A percentile compares a stretch with the other conserved stretches of the same genome.
Evolutionary conservation across 1,140 invertebrate species (phyloP).

Genomic region (Drosophila athabasca): DNA sequence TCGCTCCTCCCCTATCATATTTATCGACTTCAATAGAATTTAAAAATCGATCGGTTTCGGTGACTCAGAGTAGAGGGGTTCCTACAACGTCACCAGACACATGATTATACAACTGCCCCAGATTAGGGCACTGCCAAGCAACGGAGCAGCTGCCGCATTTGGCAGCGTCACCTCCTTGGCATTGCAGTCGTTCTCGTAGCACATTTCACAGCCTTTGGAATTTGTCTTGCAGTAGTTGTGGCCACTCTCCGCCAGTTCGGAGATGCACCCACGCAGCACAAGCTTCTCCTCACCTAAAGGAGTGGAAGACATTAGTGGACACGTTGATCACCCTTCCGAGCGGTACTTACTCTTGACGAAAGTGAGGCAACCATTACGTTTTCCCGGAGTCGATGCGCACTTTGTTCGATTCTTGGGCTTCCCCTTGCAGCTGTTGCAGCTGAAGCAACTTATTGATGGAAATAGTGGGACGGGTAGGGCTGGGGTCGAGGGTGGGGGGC

Average conservation of each 20-base stretch:
- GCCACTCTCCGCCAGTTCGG: conserved; percentile 39
- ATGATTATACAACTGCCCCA: conserved; percentile 8
- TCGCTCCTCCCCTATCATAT: background rate
- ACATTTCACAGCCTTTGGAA: conserved; percentile 42
- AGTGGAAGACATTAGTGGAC: background rate
- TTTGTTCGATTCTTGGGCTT: background rate
- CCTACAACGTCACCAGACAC: conserved; percentile 5
- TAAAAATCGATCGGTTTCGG: background rate
- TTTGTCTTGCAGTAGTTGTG: conserved; percentile 45
- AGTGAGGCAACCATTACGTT: conserved; percentile 3
- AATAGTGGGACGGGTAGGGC: background rate
- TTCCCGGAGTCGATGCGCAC: background rate
- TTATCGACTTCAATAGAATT: background rate
- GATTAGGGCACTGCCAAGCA: conserved; percentile 10
- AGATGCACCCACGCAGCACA: conserved; percentile 61
- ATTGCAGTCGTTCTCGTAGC: conserved; percentile 52
- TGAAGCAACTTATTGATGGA: background rate
- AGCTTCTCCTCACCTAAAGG: conserved; percentile 36
- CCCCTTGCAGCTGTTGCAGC: background rate
- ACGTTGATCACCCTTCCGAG: background rate
- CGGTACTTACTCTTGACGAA: conserved; percentile 3
- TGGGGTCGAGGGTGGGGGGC: background rate
- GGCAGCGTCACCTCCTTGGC: conserved; percentile 10
- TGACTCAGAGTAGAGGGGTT: background rate
- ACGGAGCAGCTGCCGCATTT: background rate